These are phyloP conservation scores for Chloromyia formosa DNA, from an alignment of 2,888 invertebrate species.

Conservation along the genomic window DNA sequence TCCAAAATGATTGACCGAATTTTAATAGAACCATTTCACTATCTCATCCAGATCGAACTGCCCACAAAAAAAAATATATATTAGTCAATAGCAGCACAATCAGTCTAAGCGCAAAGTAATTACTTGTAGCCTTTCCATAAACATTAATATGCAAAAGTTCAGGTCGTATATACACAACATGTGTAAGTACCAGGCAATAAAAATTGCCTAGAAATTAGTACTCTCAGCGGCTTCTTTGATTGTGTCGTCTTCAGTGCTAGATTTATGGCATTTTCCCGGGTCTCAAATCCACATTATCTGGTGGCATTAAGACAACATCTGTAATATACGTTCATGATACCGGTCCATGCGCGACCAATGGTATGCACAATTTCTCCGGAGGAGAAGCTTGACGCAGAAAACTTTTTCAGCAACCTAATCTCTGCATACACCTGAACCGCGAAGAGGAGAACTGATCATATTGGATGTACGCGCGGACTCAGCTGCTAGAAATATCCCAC, in stretches of 20 bases:
- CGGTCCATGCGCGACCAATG: background rate
- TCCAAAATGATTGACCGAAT: no score
- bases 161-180: background rate
- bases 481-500: conserved; percentile 6
- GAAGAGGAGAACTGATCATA: background rate
- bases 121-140: background rate
- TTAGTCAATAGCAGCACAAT: no score
- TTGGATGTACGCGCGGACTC: conserved; percentile 2
- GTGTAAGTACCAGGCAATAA: conserved; percentile 1
- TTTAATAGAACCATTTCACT: no score
- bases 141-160: background rate
- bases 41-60: no score
- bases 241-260: background rate
- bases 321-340: background rate
- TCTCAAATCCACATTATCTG: conserved; percentile 9
- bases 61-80: no score
- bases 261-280: background rate
- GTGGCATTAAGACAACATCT: conserved; percentile 2
- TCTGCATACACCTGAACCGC: background rate
- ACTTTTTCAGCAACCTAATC: conserved; percentile 17
- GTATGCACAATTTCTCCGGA: conserved; percentile 3
- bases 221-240: conserved; percentile 29
- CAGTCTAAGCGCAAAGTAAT: background rate
- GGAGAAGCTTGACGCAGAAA: background rate
- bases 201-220: conserved; percentile 18